These are phyloP conservation scores for Desmodus rotundus DNA, from an alignment of 2,113 vertebrate species.

Conservation along the genomic window DNA sequence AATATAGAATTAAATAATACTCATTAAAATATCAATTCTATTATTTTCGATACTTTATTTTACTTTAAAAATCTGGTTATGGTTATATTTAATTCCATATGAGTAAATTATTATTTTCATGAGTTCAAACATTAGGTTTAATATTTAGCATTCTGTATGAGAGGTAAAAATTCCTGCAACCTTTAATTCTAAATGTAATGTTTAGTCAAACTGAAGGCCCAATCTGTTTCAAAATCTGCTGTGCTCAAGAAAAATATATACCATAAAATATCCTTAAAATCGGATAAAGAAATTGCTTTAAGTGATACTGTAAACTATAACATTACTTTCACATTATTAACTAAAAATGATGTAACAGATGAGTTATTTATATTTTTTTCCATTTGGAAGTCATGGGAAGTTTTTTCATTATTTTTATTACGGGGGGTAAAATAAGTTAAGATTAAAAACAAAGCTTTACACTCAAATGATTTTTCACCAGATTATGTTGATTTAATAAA, in stretches of 20 bases:
- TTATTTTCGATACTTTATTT: background rate
- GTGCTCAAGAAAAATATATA: background rate
- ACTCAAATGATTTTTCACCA: background rate
- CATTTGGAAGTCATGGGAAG: background rate
- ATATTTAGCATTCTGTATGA: background rate
- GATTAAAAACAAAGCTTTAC: background rate
- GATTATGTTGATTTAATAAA: conserved; percentile 23
- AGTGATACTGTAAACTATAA: background rate
- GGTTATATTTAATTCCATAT: background rate
- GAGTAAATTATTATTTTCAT: background rate
- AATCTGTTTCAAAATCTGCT: background rate
- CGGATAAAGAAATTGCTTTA: background rate
- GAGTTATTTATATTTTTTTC: background rate
- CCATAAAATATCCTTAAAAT: background rate
- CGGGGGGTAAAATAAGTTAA: background rate
- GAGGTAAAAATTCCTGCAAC: background rate
- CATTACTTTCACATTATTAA: background rate
- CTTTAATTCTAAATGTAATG: background rate
- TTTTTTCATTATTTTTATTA: background rate
- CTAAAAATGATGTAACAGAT: background rate
- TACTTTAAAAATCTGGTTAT: background rate
- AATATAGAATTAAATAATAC: background rate
- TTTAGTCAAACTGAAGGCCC: background rate
- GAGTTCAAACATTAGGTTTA: background rate
- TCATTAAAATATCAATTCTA: background rate